Evolutionary conservation across 2,888 invertebrate genomes (phyloP).

Genomic region (Falcaria lacertinaria): DNA sequence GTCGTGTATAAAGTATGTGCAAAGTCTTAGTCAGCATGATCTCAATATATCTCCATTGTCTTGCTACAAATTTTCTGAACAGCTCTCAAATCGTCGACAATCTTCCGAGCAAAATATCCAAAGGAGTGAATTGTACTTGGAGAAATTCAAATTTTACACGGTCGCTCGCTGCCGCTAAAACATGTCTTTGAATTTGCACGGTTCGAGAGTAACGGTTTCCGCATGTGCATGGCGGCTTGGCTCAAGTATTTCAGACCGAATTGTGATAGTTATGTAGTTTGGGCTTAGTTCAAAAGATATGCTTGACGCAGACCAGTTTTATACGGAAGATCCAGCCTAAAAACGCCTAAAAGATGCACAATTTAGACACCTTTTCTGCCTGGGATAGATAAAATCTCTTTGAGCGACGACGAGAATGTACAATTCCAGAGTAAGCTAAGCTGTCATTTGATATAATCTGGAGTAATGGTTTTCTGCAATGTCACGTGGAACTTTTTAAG

Average conservation of each 20-base stretch:
- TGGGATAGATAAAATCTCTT: constrained; percentile 3
- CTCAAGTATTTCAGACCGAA: background rate
- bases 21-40: too few relatives aligned
- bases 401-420: constrained; percentile 1
- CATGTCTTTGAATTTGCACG: background rate
- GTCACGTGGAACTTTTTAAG: background rate
- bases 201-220: background rate
- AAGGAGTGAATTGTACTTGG: background rate
- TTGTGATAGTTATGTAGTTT: too few relatives aligned
- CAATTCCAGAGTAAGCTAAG: constrained; percentile 1
- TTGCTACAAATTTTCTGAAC: too few relatives aligned
- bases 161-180: background rate
- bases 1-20: too few relatives aligned
- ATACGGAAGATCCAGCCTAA: too few relatives aligned
- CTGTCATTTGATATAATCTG: constrained; percentile 3
- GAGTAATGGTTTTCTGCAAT: constrained; percentile 3
- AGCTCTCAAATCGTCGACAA: background rate
- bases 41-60: too few relatives aligned
- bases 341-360: too few relatives aligned
- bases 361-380: background rate
- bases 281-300: too few relatives aligned
- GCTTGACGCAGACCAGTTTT: too few relatives aligned
- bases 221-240: background rate
- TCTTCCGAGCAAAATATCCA: background rate
- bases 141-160: background rate